Base-by-base conservation (phyloP, 2,113 vertebrate genomes). In the Noturus placidus region DNA sequence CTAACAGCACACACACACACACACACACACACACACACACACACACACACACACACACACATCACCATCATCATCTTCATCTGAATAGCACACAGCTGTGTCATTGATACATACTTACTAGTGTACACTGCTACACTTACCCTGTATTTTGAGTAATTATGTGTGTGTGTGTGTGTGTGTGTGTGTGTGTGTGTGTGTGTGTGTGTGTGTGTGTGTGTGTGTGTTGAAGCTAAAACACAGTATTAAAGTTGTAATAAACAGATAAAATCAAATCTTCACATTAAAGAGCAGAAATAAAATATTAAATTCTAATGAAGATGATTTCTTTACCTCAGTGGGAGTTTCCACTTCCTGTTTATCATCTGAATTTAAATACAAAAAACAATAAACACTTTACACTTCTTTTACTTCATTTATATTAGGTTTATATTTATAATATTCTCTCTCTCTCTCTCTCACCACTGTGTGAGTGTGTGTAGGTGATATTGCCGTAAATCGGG, bases 401-500 rank as follows among this genome's bases (percentile, higher is more conserved):
- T 78, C 13, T 52, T 13, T 52, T 7, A 19, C 6, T 9, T 4
- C 33, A 79, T 54, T 30, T 33, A 19, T 56, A 78, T 30, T 30
- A 78, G 0, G 50, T 50, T n/a, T 19, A 30, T 54, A 78, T 78
- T 50, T 7, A 63, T 61, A 20, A 38, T 17, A 56, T 38, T 19
- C 30, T 17, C 22, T 59, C 63, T n/a, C 77, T 57, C 77, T 50
- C 22, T 22, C 19, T 42, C 85, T 89, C 54, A 89, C 88, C 88
- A 65, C 89, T 82, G 50, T 91, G 86, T 33, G 89, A 69, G 35
- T 91, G 85, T 33, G 46, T 85, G 90, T 87, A 94, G 79, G 6
- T 90, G 86, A 96, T 17, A 84, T 96, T 96, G 85, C 95, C 95
- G 89, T 96, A 96, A 83, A 96, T 95, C 20, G 95, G 95, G 77